Percentiles rank a stretch among this genome's conserved stretches.
phyloP scores from a whole-genome alignment of 2,113 vertebrate genomes.

The Sapayoa aenigma region DNA sequence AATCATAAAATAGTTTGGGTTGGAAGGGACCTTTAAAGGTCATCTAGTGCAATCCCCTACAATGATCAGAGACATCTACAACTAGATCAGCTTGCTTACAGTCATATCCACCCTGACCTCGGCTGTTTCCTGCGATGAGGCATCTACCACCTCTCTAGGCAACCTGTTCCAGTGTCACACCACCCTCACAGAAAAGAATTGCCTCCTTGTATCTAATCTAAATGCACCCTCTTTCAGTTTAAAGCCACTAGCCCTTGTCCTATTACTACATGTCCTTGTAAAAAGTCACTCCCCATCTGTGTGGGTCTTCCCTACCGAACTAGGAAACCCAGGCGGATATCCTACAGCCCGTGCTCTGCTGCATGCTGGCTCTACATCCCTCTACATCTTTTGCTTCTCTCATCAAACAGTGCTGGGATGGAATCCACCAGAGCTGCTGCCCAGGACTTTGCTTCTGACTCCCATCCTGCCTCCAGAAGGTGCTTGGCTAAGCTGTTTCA shows the following conservation, averaged over 20 bases:
- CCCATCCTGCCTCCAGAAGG: background rate
- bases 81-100: background rate
- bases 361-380: background rate
- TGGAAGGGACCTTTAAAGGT: background rate
- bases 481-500: background rate
- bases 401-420: background rate
- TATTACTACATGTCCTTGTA: background rate
- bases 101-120: background rate
- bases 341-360: background rate
- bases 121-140: background rate
- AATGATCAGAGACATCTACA: background rate
- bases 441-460: background rate
- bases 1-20: background rate
- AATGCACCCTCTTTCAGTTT: background rate
- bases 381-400: background rate
- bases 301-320: background rate
- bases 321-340: rapidly evolving
- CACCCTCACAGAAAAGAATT: background rate
- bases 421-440: background rate
- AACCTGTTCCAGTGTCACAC: background rate
- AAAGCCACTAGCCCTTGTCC: background rate
- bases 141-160: background rate
- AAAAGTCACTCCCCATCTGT: background rate
- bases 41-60: background rate
- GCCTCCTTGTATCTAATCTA: background rate